These are phyloP conservation scores for Psococerastis gibbosa DNA, from an alignment of 2,888 invertebrate genomes.

Conservation along the genomic window DNA sequence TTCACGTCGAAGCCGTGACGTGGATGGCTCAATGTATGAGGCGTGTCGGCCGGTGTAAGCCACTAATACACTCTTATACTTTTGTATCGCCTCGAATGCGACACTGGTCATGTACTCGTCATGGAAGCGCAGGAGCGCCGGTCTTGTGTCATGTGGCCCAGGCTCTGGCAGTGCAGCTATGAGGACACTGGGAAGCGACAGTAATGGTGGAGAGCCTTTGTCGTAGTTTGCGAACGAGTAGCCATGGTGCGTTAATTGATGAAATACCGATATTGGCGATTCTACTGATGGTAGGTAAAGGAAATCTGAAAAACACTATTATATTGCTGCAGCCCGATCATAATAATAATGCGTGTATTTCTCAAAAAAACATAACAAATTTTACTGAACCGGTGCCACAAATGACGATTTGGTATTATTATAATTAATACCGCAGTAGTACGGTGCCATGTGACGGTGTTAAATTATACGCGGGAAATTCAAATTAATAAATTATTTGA, in stretches of 20 bases:
- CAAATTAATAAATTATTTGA: too few species aligned
- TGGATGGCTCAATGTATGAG: constrained; percentile 33
- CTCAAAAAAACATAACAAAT: too few species aligned
- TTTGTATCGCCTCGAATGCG: constrained; percentile 29
- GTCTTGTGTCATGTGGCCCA: constrained; percentile 29
- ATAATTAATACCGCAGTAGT: too few species aligned
- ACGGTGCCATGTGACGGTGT: too few species aligned
- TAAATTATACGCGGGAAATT: too few species aligned
- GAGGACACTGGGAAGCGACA: constrained; percentile 12
- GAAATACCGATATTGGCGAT: constrained; percentile 14
- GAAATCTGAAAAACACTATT: too few species aligned
- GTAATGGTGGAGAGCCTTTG: background rate
- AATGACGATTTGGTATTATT: too few species aligned
- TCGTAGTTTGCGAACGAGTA: constrained; percentile 15
- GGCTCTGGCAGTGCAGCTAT: constrained; percentile 19
- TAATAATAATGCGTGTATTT: too few species aligned
- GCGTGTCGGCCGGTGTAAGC: constrained; percentile 37
- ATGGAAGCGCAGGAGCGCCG: constrained; percentile 37
- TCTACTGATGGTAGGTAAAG: constrained; percentile 13
- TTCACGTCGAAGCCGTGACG: too few species aligned
- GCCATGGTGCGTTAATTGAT: constrained; percentile 19
- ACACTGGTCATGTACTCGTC: constrained; percentile 37
- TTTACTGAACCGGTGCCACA: too few species aligned
- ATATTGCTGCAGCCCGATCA: too few species aligned
- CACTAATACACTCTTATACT: constrained; percentile 31